These are phyloP conservation scores for Xenopus petersii DNA, from an alignment of 2,797 vertebrate genomes.

Conservation along the genomic window DNA sequence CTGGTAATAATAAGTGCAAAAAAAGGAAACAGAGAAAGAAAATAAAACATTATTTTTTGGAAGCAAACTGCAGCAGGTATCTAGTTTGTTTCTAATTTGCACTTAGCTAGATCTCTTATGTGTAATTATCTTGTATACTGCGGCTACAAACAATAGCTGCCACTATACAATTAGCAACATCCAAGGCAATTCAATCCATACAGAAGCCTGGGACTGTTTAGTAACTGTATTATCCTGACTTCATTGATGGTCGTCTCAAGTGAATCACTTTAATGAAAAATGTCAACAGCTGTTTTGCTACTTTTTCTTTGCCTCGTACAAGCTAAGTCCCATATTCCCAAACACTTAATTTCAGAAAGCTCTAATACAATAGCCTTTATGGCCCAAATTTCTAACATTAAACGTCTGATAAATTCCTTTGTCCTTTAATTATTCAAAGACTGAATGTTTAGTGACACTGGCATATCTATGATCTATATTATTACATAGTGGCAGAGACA, in stretches of 20 bases:
- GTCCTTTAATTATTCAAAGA: background rate
- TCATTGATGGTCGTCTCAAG: slow-evolving; percentile 1
- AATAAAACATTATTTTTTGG: too few species aligned
- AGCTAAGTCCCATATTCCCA: background rate
- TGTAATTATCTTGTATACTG: background rate
- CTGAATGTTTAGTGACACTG: background rate
- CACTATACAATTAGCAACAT: background rate
- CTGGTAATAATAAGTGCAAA: too few species aligned
- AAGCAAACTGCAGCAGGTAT: too few species aligned
- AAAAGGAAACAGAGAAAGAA: too few species aligned
- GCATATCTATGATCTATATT: background rate
- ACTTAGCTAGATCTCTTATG: background rate
- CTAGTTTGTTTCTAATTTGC: too few species aligned
- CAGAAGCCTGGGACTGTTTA: background rate
- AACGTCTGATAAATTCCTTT: background rate
- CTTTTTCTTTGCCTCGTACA: background rate
- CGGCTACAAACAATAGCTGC: background rate
- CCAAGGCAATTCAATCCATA: background rate
- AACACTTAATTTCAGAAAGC: background rate
- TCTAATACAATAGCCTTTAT: background rate
- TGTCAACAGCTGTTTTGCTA: background rate
- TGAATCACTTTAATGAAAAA: background rate
- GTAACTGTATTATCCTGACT: background rate
- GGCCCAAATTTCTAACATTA: background rate
- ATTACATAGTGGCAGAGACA: background rate